Conservation (phyloP, 2,797 vertebrate species). For the Protosalanx chinensis region DNA sequence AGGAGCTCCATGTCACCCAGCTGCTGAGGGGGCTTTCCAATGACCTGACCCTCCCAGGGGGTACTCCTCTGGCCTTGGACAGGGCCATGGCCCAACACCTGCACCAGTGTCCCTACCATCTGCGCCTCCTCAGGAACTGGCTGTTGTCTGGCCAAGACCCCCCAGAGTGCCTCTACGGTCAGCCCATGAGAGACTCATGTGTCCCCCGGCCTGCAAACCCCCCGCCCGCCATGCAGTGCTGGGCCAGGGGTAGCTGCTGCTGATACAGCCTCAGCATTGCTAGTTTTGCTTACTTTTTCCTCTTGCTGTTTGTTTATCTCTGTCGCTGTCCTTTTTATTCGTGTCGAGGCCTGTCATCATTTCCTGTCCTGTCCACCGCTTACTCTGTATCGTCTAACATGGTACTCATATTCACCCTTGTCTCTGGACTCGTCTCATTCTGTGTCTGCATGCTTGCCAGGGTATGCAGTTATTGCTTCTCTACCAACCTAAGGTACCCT, state of each 20-base stretch:
- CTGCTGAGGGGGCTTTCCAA: conserved; percentile 77
- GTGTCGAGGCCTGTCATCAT: neutral
- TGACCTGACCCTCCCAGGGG: conserved; percentile 70
- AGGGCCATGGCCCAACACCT: conserved; percentile 83
- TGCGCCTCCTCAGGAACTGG: conserved; percentile 85
- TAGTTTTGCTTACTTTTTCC: conserved; percentile 18
- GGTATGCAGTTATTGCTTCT: conserved; percentile 4
- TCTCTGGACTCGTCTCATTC: neutral
- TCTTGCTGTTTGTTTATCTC: neutral
- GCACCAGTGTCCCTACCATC: conserved; percentile 87
- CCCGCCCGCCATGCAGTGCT: conserved; percentile 8
- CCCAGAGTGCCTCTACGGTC: conserved; percentile 85
- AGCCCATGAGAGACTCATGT: conserved; percentile 58
- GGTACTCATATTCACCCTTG: neutral
- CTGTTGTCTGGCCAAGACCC: conserved; percentile 83
- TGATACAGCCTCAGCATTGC: conserved; percentile 35
- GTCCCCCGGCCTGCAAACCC: conserved; percentile 1
- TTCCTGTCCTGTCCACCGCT: conserved; percentile 10
- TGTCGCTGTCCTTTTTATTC: neutral
- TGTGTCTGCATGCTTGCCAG: conserved; percentile 32
- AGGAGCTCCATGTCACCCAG: conserved; percentile 80
- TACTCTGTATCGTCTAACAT: neutral
- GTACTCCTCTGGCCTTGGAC: conserved; percentile 75
- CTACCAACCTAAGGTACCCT: conserved; percentile 8
- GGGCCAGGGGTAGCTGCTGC: conserved; percentile 19